A percentile compares a stretch with the other conserved stretches of the same genome.
Conservation (phyloP, 1,140 invertebrate species). For the Drosophila obscura region DNA sequence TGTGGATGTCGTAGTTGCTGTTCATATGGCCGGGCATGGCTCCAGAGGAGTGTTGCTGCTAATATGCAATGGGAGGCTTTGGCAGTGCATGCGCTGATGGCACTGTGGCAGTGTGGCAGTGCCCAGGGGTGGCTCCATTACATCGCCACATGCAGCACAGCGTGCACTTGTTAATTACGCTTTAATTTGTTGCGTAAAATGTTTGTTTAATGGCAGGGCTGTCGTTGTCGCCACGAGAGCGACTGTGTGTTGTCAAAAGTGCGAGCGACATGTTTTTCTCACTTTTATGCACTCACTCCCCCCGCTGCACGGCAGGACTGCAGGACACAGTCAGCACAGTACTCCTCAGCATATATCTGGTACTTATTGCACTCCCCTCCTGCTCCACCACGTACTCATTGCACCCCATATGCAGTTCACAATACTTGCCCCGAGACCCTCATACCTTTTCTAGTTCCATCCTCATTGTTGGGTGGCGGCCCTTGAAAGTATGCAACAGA, state of each 20-base stretch:
- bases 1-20: constrained; percentile 15
- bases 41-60: constrained; percentile 46
- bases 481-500: constrained; percentile 69
- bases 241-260: constrained; percentile 45
- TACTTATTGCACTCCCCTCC: constrained; percentile 30
- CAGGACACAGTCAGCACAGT: constrained; percentile 9
- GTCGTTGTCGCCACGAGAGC: constrained; percentile 33
- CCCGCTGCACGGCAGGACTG: constrained; percentile 18
- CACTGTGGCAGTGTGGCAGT: no score
- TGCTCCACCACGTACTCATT: neutral
- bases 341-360: neutral
- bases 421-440: constrained; percentile 23
- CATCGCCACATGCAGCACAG: constrained; percentile 60
- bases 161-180: constrained; percentile 80
- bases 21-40: constrained; percentile 19
- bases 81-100: no score
- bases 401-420: constrained; percentile 36
- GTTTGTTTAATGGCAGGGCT: constrained; percentile 77
- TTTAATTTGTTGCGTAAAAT: constrained; percentile 82
- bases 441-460: neutral
- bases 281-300: constrained; percentile 64
- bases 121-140: constrained; percentile 34
- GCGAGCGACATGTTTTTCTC: constrained; percentile 71
- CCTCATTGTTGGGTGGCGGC: constrained; percentile 40
- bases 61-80: constrained; percentile 47